Evolutionary conservation across 2,113 vertebrate species (phyloP).

Genomic region (Sitta europaea): DNA sequence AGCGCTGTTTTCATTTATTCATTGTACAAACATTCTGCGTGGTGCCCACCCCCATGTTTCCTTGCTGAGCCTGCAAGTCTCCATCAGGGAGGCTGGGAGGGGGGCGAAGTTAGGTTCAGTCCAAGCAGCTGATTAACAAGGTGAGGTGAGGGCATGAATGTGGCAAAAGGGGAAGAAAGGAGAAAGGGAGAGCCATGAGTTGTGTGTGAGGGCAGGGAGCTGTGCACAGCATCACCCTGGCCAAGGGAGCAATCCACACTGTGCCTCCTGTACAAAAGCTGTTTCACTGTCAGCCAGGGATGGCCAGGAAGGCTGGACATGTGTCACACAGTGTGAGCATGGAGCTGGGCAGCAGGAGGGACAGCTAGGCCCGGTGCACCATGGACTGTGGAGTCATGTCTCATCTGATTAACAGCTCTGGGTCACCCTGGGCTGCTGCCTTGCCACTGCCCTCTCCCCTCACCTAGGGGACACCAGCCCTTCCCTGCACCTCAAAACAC

Average conservation of each 20-base stretch:
- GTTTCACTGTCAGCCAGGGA: neutral
- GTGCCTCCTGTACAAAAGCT: neutral
- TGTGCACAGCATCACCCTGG: fast-evolving
- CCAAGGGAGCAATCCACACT: fast-evolving
- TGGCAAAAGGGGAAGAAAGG: neutral
- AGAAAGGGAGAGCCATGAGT: neutral
- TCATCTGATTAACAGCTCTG: fast-evolving
- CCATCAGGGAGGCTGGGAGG: neutral
- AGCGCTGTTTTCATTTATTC: slow-evolving; percentile 29
- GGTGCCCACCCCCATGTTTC: neutral
- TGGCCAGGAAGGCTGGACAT: neutral
- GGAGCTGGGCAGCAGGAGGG: fast-evolving
- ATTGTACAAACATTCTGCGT: neutral
- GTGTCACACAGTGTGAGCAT: neutral
- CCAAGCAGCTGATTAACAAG: slow-evolving; percentile 1
- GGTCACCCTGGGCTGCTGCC: fast-evolving
- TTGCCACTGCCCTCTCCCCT: neutral
- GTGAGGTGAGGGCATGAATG: neutral
- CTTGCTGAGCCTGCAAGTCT: slow-evolving; percentile 2
- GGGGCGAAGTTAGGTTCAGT: neutral
- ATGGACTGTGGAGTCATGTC: fast-evolving
- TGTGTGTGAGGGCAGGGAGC: neutral
- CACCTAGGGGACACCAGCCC: neutral
- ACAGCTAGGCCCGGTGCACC: neutral
- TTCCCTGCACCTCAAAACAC: neutral